Base-by-base conservation (phyloP, 2,888 invertebrate genomes). In the Eupithecia pulchellata region DNA sequence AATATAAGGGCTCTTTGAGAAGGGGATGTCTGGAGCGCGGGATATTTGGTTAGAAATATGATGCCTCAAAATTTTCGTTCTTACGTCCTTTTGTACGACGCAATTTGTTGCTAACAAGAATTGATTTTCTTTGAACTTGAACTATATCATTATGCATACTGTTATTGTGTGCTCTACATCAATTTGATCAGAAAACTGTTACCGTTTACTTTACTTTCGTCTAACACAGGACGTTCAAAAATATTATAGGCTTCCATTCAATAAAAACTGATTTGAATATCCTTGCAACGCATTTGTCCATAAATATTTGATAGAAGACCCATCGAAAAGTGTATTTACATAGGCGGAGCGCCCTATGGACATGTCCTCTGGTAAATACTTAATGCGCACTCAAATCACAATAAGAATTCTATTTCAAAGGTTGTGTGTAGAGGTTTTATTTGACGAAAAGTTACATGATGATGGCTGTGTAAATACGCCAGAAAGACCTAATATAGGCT, bases 1-100 rank as follows among this genome's bases (percentile, higher is more conserved):
- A 94, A 92, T 92, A 91, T 90, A 90, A 91, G 90, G 91, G 91
- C 81, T 85, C 84, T 85, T 84, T 84, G 84, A 84, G 84, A 84
- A 82, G 83, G 85, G 86, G 85, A 85, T 74, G 69, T 64, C 69
- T 65, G 66, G 66, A 64, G 77, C 69, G 71, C 69, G 72, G 71
- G 66, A 78, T 76, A 74, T 74, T 74, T 61, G 72, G 76, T 75
- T 76, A 73, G 67, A 74, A 73, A 71, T 71, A 74, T 73, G 69
- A 69, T 68, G 64, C 68, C 64, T 52, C 68, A 55, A 61, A 74
- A 72, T 75, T 71, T 61, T 61, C 32, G 61, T 61, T 20, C 34
- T 61, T 61, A 32, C 34, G 20, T 34, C 42, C 13, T 58, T 67
- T 63, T n/a, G 39, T 11, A n/a, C 17, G 55, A 25, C 29, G 64